Evolutionary conservation across 2,888 invertebrate species (phyloP), one percentile per base, ranked within the genome.

Genomic region (Hyalella azteca): DNA sequence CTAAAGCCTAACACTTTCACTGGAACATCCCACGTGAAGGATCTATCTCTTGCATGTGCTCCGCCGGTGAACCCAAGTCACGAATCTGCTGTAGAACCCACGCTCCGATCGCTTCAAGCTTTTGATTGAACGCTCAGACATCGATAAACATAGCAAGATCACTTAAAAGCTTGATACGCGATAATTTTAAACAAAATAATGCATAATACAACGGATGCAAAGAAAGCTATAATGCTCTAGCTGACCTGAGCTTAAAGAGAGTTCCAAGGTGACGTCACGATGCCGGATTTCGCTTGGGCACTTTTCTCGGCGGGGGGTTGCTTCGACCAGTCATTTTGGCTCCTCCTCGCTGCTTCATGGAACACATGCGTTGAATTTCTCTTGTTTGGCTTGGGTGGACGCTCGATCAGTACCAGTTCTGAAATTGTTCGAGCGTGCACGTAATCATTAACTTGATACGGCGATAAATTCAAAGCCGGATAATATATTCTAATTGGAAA

Each of bases 11-110:
- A 66, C 66, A 66, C 66, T 66, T 66, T 66, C 66, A 66, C 66
- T 66, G 66, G 66, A 36, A 36, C 66, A 66, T 66, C 66, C 66
- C 39, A 36, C 66, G 66, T 66, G 66, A 66, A 66, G 66, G 66
- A 22, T 36, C 29, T 39, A 36, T 66, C 36, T 36, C 66, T 7
- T 11, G 36, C 39, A 7, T 39, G 36, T 39, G 7, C 36, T 36
- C 45, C 66, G 66, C 36, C 36, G 66, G 15, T 5, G 29, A n/a
- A 19, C 66, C n/a, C 13, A 32, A 22, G 66, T 66, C 66, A 66
- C 66, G 66, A 22, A 1, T 32, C 60, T n/a, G n/a, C 36, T 32
- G 66, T 19, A 66, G 36, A 13, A 19, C 59, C 7, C 32, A 32
- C 3, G 29, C 15, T 39, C n/a, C n/a, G n/a, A n/a, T n/a, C n/a